A percentile compares a stretch with the other conserved stretches of the same genome.
Conservation (phyloP, 2,888 invertebrate genomes). For the Oscheius sp. region DNA sequence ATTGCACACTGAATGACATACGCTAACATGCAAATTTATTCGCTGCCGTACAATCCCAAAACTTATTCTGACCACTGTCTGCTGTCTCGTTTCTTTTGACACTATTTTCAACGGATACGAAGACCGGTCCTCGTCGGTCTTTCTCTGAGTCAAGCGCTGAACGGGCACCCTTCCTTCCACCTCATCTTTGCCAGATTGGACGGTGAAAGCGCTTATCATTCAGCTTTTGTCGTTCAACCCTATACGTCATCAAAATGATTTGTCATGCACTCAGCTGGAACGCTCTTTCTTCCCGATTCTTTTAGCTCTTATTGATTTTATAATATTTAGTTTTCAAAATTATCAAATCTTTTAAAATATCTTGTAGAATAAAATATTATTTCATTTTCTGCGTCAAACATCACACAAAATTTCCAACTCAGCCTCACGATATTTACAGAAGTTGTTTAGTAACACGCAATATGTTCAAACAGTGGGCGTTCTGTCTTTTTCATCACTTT, state of each 20-base stretch:
- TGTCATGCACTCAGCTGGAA: too few relatives aligned
- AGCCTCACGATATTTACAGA: not conserved
- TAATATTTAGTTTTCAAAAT: not conserved
- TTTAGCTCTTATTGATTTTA: too few relatives aligned
- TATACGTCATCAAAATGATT: slow-evolving; percentile 13
- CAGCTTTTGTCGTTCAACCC: slow-evolving; percentile 23
- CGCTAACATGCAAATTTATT: not conserved
- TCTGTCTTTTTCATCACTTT: not conserved
- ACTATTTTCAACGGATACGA: slow-evolving; percentile 16
- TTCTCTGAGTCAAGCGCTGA: slow-evolving; percentile 23
- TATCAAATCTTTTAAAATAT: too few relatives aligned
- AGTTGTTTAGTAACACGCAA: slow-evolving; percentile 23
- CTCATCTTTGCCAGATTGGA: not conserved
- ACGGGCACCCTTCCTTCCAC: not conserved
- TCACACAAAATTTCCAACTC: not conserved
- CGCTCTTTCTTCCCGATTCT: too few relatives aligned
- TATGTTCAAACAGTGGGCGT: slow-evolving; percentile 26
- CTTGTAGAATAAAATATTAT: too few relatives aligned
- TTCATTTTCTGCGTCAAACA: not conserved
- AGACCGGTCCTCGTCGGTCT: slow-evolving; percentile 28
- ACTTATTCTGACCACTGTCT: slow-evolving; percentile 17
- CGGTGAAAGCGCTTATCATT: slow-evolving; percentile 14
- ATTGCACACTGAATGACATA: not conserved
- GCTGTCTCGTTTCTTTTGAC: slow-evolving; percentile 5
- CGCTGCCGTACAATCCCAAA: not conserved